Conservation (phyloP, 2,113 vertebrate species). For the Poeciliopsis turrubarensis region DNA sequence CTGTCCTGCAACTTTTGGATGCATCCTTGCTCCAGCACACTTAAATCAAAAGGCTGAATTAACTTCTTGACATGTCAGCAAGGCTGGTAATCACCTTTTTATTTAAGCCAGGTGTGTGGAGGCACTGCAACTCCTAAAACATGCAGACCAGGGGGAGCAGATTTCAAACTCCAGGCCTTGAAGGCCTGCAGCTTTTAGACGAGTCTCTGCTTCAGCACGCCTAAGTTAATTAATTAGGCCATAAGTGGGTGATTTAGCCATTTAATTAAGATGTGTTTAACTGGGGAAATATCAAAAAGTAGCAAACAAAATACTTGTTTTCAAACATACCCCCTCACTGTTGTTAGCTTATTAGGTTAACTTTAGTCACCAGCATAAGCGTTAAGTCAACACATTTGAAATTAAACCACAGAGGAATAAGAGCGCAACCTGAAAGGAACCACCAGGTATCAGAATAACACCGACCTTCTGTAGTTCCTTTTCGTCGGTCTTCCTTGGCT, state of each 20-base stretch:
- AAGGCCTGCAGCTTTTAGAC: no score
- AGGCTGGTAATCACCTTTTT: no score
- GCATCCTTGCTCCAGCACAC: no score
- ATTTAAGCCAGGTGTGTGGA: no score
- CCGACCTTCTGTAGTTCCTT: constrained; percentile 81
- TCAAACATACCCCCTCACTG: no score
- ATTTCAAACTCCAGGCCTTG: no score
- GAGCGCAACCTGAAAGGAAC: neutral
- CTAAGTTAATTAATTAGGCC: neutral
- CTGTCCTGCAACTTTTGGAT: no score
- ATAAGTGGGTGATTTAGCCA: neutral
- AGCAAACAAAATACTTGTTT: no score
- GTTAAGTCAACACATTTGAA: neutral
- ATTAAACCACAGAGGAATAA: neutral
- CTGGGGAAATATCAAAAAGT: neutral
- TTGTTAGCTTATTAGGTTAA: neutral
- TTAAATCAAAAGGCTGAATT: no score
- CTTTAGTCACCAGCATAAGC: neutral
- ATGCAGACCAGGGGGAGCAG: no score
- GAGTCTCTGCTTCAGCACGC: neutral
- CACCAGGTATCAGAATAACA: neutral
- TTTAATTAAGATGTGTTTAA: neutral
- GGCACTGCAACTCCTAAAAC: no score
- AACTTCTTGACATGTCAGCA: no score
- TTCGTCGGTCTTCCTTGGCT: constrained; percentile 73